Evolutionary conservation across 2,113 vertebrate species (phyloP), one percentile per base, ranked within the genome.

Genomic region (Tympanuchus pallidicinctus): DNA sequence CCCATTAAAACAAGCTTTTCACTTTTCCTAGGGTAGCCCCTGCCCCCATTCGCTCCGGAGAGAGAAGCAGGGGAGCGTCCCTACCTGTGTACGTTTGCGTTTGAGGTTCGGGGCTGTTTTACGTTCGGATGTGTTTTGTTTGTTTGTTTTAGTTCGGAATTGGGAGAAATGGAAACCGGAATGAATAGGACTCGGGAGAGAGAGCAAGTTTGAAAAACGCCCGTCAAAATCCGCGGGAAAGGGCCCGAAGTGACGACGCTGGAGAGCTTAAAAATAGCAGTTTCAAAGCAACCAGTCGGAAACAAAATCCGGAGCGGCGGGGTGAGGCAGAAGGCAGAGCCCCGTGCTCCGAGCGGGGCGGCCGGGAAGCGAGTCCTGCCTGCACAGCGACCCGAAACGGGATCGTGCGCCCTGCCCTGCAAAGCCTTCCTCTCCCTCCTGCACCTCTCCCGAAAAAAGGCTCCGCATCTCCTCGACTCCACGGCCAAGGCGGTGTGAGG

Each of bases 1-100:
- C 89, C 91, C 85, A 95, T 96, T 95, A 94, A 95, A 95, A 88
- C 89, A 83, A 96, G 95, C 78, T 95, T 96, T 95, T 96, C 95
- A 89, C 96, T 95, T 94, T 94, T 94, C 93, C 75, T 74, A 38
- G 64, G 63, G 83, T 65, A 92, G 72, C 56, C 28, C 34, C 90
- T 56, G 63, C 82, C 87, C 80, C 89, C 86, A 13, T 34, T 57
- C 34, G 17, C 81, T 60, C 57, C 70, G 15, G 57, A 36, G 1
- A 77, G 61, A 3, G 25, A 36, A 89, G 79, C n/a, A 6, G 52
- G 25, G n/a, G 38, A 82, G 59, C 54, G 63, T 93, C 21, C 67
- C 47, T 87, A 64, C 64, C 60, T 12, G 50, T 16, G 54, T 40
- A 2, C 34, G 27, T 77, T 86, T 77, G 4, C 71, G 36, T 74